Evolutionary conservation across 2,888 invertebrate species (phyloP).

Genomic region (Julus scandinavius): DNA sequence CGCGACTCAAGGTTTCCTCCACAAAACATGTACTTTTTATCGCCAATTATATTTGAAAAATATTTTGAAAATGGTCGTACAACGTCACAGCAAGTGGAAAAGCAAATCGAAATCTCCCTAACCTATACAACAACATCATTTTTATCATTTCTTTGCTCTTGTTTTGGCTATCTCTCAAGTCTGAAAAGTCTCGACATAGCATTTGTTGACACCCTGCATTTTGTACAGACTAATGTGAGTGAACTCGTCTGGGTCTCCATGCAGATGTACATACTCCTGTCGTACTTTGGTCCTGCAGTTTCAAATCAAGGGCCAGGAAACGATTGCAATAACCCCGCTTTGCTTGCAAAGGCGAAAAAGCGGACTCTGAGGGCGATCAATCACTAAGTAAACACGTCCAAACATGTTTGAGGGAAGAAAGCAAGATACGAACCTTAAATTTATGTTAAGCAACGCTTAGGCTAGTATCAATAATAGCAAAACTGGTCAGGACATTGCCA

Average conservation of each 20-base stretch:
- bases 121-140: too few relatives aligned
- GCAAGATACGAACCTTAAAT: not conserved
- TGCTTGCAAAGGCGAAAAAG: not conserved
- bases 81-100: not conserved
- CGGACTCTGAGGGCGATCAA: not conserved
- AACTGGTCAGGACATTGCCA: not conserved
- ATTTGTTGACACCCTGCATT: conserved; percentile 30
- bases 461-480: not conserved
- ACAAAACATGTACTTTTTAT: not conserved
- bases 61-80: not conserved
- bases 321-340: not conserved
- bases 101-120: not conserved
- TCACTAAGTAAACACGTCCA: conserved; percentile 14
- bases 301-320: conserved; percentile 15
- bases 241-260: conserved; percentile 10
- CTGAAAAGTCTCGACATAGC: not conserved
- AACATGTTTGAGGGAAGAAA: not conserved
- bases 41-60: not conserved
- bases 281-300: not conserved
- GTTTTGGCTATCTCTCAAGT: conserved; percentile 5
- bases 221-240: not conserved
- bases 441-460: not conserved
- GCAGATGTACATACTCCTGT: not conserved
- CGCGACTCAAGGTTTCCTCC: not conserved
- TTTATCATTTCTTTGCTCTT: not conserved